A percentile compares a stretch with the other conserved stretches of the same genome.
phyloP scores from a whole-genome alignment of 2,797 vertebrate genomes.

The Okamejei kenojei region DNA sequence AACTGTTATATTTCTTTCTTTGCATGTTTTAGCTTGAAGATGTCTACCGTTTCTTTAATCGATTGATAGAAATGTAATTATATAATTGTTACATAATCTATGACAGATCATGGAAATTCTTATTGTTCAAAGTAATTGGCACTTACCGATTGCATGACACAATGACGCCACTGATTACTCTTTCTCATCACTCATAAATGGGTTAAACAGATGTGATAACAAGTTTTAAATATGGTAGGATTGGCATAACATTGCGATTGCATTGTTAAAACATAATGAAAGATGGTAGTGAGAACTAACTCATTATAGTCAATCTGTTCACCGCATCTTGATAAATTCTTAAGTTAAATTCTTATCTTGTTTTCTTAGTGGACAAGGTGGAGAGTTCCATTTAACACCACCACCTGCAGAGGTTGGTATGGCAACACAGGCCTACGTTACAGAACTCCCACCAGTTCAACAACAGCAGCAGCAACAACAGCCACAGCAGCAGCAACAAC shows the following conservation, averaged over 20 bases:
- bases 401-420: slow-evolving; percentile 54
- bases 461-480: slow-evolving; percentile 63
- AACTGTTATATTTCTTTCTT: not conserved
- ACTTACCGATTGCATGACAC: not conserved
- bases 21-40: not conserved
- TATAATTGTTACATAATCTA: not conserved
- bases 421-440: slow-evolving; percentile 78
- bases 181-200: not conserved
- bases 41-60: not conserved
- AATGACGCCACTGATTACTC: not conserved
- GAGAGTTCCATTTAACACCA: slow-evolving; percentile 38
- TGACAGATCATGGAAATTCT: not conserved
- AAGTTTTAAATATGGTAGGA: not conserved
- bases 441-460: slow-evolving; percentile 72
- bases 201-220: not conserved
- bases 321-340: not conserved
- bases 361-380: slow-evolving; percentile 35
- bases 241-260: not conserved
- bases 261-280: not conserved
- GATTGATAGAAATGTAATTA: not conserved
- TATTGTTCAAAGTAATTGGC: not conserved
- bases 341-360: not conserved
- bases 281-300: not conserved
- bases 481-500: slow-evolving; percentile 56
- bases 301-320: not conserved